A percentile compares a stretch with the other conserved stretches of the same genome.
Evolutionary conservation across 2,113 vertebrate species (phyloP).

Genomic region (Thomomys bottae): DNA sequence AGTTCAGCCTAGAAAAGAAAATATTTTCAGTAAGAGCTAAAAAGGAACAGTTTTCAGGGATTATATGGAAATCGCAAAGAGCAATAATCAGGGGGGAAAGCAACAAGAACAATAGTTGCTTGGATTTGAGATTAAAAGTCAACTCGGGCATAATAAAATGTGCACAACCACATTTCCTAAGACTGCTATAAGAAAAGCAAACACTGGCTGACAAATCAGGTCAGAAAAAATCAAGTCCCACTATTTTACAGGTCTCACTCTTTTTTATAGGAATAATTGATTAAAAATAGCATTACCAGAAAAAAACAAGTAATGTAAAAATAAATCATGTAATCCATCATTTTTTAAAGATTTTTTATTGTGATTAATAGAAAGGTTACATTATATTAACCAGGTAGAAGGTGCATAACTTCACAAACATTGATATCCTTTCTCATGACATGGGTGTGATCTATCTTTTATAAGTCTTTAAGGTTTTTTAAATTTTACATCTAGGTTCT

Average conservation of each 20-base stretch:
- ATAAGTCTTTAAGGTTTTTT: neutral
- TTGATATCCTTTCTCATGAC: no score
- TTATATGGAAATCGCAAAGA: slow-evolving; percentile 44
- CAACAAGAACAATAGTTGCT: slow-evolving; percentile 21
- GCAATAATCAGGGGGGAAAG: neutral
- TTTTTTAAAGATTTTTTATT: no score
- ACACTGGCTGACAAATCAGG: neutral
- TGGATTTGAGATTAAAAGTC: slow-evolving; percentile 6
- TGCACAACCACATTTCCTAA: neutral
- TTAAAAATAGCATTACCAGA: neutral
- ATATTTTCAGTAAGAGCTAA: slow-evolving; percentile 44
- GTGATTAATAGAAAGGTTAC: no score
- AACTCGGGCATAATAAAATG: neutral
- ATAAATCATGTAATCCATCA: neutral
- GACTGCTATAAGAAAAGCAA: neutral
- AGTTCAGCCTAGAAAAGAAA: slow-evolving; percentile 26
- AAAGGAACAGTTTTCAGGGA: slow-evolving; percentile 21
- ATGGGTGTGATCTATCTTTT: neutral
- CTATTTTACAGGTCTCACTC: neutral
- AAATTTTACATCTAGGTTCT: neutral
- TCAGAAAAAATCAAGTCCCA: neutral
- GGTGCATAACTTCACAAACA: no score
- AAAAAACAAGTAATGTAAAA: neutral
- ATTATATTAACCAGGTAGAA: no score
- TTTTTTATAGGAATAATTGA: slow-evolving; percentile 16